Conservation (phyloP, 2,888 invertebrate genomes). For the Trachelus stipa region DNA sequence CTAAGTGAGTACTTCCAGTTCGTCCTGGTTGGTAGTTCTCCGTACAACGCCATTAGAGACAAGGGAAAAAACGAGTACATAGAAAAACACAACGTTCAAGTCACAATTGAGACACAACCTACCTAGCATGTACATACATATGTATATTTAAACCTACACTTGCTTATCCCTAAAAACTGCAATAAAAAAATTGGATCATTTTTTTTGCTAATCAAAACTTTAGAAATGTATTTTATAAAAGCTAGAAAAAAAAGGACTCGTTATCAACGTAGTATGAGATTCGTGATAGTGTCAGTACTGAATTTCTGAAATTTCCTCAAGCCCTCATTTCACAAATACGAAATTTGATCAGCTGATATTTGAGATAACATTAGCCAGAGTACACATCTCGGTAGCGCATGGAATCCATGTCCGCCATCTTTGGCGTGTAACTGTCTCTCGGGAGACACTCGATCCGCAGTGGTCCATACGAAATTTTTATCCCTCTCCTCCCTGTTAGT, state of each 20-base stretch:
- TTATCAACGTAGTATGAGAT: background rate
- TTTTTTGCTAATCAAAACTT: too few relatives aligned
- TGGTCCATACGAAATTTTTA: slow-evolving; percentile 19
- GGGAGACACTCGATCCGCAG: slow-evolving; percentile 31
- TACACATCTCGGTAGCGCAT: slow-evolving; percentile 25
- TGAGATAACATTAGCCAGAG: slow-evolving; percentile 33
- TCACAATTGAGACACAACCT: background rate
- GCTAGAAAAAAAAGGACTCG: background rate
- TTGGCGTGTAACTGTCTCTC: slow-evolving; percentile 37
- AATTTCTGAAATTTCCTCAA: background rate
- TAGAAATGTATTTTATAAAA: background rate
- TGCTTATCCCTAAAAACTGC: background rate
- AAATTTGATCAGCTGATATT: background rate
- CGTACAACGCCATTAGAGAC: slow-evolving; percentile 19
- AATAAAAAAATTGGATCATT: too few relatives aligned
- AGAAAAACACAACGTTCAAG: slow-evolving; percentile 5
- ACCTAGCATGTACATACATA: background rate
- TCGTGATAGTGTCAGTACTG: background rate
- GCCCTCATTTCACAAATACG: background rate
- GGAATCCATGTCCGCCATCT: background rate
- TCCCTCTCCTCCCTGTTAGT: slow-evolving; percentile 2
- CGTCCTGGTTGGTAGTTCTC: background rate
- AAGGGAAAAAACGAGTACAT: slow-evolving; percentile 22
- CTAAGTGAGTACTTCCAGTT: background rate
- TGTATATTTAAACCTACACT: background rate